These are phyloP conservation scores for Hycleus phaleratus DNA, from an alignment of 1,140 invertebrate genomes.

Conservation along the genomic window DNA sequence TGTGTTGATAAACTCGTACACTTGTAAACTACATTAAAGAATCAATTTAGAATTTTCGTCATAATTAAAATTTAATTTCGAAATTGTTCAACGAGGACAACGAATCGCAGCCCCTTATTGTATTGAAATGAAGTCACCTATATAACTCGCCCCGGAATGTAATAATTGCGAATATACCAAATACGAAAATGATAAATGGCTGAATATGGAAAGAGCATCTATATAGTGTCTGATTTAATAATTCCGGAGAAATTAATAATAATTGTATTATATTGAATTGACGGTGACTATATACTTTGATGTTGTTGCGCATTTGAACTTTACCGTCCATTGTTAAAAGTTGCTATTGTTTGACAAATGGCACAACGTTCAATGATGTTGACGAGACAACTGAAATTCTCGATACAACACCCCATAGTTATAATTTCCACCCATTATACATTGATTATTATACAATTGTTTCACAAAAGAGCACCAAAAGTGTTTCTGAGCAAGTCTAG, in stretches of 20 bases:
- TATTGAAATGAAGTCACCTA: slow-evolving; percentile 20
- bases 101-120: too few species aligned
- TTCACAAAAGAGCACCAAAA: too few species aligned
- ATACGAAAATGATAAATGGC: neutral
- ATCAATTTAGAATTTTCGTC: too few species aligned
- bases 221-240: slow-evolving; percentile 31
- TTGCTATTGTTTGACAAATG: slow-evolving; percentile 22
- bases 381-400: too few species aligned
- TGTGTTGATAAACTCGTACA: too few species aligned
- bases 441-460: too few species aligned
- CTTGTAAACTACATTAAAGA: too few species aligned
- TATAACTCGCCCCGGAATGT: slow-evolving; percentile 18
- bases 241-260: slow-evolving; percentile 34
- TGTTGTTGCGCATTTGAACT: slow-evolving; percentile 29
- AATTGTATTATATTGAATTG: slow-evolving; percentile 34
- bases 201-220: slow-evolving; percentile 15
- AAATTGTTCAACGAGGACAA: too few species aligned
- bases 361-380: neutral
- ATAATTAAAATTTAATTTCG: too few species aligned
- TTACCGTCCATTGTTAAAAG: slow-evolving; percentile 18
- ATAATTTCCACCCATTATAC: too few species aligned
- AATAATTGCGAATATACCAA: slow-evolving; percentile 20
- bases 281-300: slow-evolving; percentile 25
- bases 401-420: neutral
- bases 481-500: too few species aligned